phyloP scores from a whole-genome alignment of 1,140 invertebrate genomes.

The Drosophila ohnishii region DNA sequence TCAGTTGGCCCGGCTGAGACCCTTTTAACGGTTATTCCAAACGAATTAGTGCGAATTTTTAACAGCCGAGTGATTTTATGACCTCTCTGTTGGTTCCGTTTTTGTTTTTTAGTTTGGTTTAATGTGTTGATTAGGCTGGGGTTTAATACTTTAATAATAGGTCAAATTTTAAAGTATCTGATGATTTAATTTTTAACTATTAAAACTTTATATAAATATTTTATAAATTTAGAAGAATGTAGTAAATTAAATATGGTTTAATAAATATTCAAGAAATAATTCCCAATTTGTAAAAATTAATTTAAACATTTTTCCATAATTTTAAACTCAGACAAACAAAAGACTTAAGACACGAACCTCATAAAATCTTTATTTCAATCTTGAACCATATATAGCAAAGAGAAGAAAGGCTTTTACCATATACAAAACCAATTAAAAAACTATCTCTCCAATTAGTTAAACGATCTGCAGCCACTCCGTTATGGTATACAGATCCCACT shows the following conservation, averaged over 20 bases:
- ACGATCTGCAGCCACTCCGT: slow-evolving; percentile 2
- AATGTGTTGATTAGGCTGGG: slow-evolving; percentile 17
- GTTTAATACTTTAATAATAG: slow-evolving; percentile 7
- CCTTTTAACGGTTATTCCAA: slow-evolving; percentile 68
- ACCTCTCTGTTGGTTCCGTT: slow-evolving; percentile 20
- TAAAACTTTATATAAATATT: not conserved
- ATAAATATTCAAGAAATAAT: not conserved
- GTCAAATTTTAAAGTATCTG: not conserved
- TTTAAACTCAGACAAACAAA: not conserved
- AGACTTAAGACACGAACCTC: slow-evolving; percentile 20
- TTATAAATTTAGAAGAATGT: too few species aligned
- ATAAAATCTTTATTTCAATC: not conserved
- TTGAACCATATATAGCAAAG: not conserved
- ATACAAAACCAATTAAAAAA: slow-evolving; percentile 18
- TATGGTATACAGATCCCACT: not conserved
- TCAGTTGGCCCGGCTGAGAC: slow-evolving; percentile 25
- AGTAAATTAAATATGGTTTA: not conserved
- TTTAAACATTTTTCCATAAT: not conserved
- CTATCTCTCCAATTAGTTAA: slow-evolving; percentile 18
- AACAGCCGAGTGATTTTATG: slow-evolving; percentile 72
- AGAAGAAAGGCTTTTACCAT: not conserved
- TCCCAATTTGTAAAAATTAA: not conserved
- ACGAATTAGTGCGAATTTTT: slow-evolving; percentile 77
- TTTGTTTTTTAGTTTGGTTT: slow-evolving; percentile 3
- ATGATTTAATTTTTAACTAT: not conserved